Evolutionary conservation across 2,113 vertebrate genomes (phyloP), one percentile per base, ranked within the genome.

Genomic region (Brachyhypopomus gauderio): DNA sequence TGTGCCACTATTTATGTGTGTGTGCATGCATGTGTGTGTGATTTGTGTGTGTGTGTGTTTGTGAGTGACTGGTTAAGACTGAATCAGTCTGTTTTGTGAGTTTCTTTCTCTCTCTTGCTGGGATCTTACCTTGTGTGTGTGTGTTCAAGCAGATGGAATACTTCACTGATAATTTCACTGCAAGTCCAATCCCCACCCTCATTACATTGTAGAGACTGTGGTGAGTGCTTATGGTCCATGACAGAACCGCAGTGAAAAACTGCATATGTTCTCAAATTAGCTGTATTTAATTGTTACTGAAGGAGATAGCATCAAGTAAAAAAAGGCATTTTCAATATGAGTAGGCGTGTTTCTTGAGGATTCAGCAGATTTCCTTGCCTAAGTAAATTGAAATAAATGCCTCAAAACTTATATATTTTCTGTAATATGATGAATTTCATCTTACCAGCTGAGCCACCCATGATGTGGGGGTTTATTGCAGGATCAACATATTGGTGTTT

Each of bases 131-230:
- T 59, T 23, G 52, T 69, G 72, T 66, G 67, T 69, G 23, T 62
- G 73, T 52, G 58, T 78, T 81, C 30, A 77, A 73, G 52, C 59
- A 30, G 34, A 38, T 81, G 41, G 58, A 38, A 80, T 41, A 69
- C 25, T 56, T 55, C 59, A 45, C 72, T 66, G 73, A 58, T 79
- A 77, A 22, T 76, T 36, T 63, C 56, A 75, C 52, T n/a, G 14
- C 19, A 20, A 30, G 55, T 17, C 41, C 55, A 70, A 73, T 71
- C 9, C 56, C 25, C 2, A 75, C 75, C 38, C 45, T n/a, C 52
- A 41, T 59, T 55, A 45, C 34, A 77, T 70, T 70, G 19, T 58
- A 63, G 63, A 75, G 69, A 79, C 36, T n/a, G 75, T 36, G 58
- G 67, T 55, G 25, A 67, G 22, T 64, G 22, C 8, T 4, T 66